Evolutionary conservation across 2,113 vertebrate genomes (phyloP).

Genomic region (Antigone vipio): DNA sequence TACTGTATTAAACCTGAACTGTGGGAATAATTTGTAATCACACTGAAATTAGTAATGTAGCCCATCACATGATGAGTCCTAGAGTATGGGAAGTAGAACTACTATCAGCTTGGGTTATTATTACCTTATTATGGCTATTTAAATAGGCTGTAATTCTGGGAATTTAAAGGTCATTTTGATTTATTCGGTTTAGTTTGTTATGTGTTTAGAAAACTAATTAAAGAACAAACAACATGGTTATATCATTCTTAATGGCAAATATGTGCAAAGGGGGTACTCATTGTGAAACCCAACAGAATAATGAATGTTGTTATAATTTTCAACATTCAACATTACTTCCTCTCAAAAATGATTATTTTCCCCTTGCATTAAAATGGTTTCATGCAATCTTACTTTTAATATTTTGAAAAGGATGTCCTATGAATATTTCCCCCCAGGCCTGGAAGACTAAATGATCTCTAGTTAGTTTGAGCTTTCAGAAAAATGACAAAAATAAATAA

Average conservation of each 20-base stretch:
- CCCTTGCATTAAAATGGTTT: not conserved
- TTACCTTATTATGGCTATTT: constrained; percentile 75
- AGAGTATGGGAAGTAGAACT: constrained; percentile 38
- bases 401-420: not conserved
- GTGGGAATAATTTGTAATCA: constrained; percentile 76
- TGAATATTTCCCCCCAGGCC: not conserved
- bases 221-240: constrained; percentile 60
- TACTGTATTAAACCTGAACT: constrained; percentile 77
- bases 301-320: not conserved
- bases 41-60: constrained; percentile 71
- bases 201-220: constrained; percentile 79
- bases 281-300: constrained; percentile 16
- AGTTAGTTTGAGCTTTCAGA: not conserved
- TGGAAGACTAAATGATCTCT: not conserved
- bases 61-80: constrained; percentile 48
- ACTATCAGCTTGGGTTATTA: constrained; percentile 73
- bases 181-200: constrained; percentile 72
- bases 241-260: constrained; percentile 49
- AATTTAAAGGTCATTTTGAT: constrained; percentile 79
- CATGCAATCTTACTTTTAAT: not conserved
- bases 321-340: not conserved
- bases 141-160: constrained; percentile 72
- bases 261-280: not conserved
- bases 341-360: not conserved
- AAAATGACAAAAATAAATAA: constrained; percentile 27